These are phyloP conservation scores for Tychaedon coryphoeus DNA, from an alignment of 2,113 vertebrate species.

Conservation along the genomic window DNA sequence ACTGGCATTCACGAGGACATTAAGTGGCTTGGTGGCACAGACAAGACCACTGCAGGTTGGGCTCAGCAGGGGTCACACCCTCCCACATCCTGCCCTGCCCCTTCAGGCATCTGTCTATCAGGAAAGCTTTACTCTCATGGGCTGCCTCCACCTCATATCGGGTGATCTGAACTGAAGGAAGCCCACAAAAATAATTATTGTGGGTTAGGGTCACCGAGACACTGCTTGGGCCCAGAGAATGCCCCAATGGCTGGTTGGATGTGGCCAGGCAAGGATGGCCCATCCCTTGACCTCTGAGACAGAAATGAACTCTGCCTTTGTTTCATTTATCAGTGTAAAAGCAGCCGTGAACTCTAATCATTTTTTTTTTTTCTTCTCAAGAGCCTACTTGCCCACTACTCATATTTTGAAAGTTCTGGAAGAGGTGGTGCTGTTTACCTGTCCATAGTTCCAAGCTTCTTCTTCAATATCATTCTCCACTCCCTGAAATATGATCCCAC, in stretches of 20 bases:
- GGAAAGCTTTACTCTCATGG: background rate
- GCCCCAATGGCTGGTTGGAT: background rate
- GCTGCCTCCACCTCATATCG: background rate
- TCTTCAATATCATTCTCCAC: conserved; percentile 72
- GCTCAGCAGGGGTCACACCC: background rate
- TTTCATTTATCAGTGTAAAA: background rate
- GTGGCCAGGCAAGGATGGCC: background rate
- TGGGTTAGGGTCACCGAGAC: background rate
- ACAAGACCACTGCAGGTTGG: background rate
- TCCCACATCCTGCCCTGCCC: background rate
- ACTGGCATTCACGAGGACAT: accelerated
- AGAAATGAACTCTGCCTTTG: background rate
- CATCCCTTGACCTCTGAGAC: background rate
- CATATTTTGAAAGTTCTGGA: background rate
- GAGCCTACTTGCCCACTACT: background rate
- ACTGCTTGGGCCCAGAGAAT: background rate
- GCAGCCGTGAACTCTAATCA: background rate
- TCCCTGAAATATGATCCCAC: conserved; percentile 84
- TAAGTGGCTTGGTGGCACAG: background rate
- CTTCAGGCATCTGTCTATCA: background rate
- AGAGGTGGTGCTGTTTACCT: conserved; percentile 50
- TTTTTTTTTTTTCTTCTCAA: background rate
- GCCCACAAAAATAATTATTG: background rate
- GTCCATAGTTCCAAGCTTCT: conserved; percentile 86
- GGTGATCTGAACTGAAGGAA: background rate